These are phyloP conservation scores for Sinocyclocheilus grahami DNA, from an alignment of 2,113 vertebrate species.

Conservation along the genomic window DNA sequence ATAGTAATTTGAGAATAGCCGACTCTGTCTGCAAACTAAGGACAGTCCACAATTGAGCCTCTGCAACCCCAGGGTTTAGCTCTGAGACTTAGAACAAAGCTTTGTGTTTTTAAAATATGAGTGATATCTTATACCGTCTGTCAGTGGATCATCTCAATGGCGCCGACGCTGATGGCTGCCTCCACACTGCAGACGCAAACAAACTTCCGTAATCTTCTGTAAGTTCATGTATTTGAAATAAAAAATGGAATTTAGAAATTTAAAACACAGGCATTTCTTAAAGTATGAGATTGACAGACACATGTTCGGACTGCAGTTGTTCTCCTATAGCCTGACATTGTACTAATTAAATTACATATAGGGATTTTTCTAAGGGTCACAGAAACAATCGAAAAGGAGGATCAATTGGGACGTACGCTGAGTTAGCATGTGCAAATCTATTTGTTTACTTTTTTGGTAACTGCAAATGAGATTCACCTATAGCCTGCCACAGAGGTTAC, in stretches of 20 bases:
- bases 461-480: slow-evolving; percentile 17
- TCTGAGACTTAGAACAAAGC: slow-evolving; percentile 36
- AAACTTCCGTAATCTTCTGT: no score
- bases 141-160: no score
- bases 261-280: background rate
- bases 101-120: slow-evolving; percentile 24
- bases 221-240: background rate
- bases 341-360: slow-evolving; percentile 19
- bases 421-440: slow-evolving; percentile 36
- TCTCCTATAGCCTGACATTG: background rate
- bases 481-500: slow-evolving; percentile 29
- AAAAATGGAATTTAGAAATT: background rate
- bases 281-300: background rate
- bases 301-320: background rate
- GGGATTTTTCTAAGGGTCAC: background rate
- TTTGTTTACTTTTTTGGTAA: slow-evolving; percentile 4
- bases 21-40: background rate
- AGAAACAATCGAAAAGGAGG: background rate
- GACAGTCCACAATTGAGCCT: background rate
- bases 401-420: background rate
- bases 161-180: no score
- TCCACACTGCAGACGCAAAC: no score
- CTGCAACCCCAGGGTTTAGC: background rate
- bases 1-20: background rate
- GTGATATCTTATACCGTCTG: no score